A percentile compares a stretch with the other conserved stretches of the same genome.
Conservation (phyloP, 1,140 invertebrate genomes). For the Manduca sexta region DNA sequence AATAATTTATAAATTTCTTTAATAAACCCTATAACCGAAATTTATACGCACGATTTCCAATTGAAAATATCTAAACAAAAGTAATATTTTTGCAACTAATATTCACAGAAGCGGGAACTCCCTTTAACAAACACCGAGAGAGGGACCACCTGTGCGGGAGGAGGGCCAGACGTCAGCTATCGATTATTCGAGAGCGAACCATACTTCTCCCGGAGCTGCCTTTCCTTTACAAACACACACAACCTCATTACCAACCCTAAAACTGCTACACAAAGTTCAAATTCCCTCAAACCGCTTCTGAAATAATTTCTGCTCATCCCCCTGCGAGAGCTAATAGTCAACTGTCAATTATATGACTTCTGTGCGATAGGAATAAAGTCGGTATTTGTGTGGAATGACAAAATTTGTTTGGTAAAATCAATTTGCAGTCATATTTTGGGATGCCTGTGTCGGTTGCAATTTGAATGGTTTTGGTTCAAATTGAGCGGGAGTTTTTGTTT, state of each 20-base stretch:
- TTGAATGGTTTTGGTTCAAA: too few relatives aligned
- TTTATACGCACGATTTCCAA: too few relatives aligned
- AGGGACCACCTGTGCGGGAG: slow-evolving; percentile 35
- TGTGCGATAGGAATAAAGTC: not conserved
- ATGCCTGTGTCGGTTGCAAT: too few relatives aligned
- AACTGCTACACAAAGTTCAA: slow-evolving; percentile 27
- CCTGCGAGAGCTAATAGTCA: slow-evolving; percentile 2
- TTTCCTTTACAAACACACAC: slow-evolving; percentile 36
- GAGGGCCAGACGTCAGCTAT: slow-evolving; percentile 66
- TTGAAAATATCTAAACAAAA: too few relatives aligned
- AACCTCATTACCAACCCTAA: slow-evolving; percentile 42
- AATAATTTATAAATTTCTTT: too few relatives aligned
- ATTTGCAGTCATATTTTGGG: slow-evolving; percentile 4
- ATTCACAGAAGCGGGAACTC: slow-evolving; percentile 7
- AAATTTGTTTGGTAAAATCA: slow-evolving; percentile 8
- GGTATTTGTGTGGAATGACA: not conserved
- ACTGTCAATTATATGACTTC: slow-evolving; percentile 17
- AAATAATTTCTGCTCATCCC: slow-evolving; percentile 40
- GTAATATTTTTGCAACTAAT: too few relatives aligned
- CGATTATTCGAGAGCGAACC: slow-evolving; percentile 68
- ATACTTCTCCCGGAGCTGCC: slow-evolving; percentile 46
- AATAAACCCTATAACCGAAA: too few relatives aligned
- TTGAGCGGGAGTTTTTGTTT: too few relatives aligned
- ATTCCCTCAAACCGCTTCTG: slow-evolving; percentile 21
- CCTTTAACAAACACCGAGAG: slow-evolving; percentile 34